Base-by-base conservation (phyloP, 1,140 invertebrate species). In the Panagrolaimus sp. region DNA sequence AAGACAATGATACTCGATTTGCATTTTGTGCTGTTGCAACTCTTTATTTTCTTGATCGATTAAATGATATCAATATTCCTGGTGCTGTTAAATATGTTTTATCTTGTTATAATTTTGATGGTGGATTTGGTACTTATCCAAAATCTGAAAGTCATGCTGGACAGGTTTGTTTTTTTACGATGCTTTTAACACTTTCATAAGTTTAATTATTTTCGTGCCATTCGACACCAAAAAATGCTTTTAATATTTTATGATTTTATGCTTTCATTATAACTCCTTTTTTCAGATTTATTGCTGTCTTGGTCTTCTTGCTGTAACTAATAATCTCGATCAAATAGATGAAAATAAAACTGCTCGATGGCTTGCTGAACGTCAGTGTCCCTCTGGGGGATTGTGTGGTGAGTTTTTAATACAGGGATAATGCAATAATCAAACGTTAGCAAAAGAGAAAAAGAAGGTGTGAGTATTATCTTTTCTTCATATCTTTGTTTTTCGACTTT, bases 101-200 rank as follows among this genome's bases (percentile, higher is more conserved):
- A 48, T 90, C 88, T 16, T 98, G 95, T 85, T 92, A 92, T 89
- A 99, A 99, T 87, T 96, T 96, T 86, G 96, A 99, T 86, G 95
- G 95, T 13, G 96, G 95, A 0, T 99, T 98, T 86, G 96, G 96
- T 7, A 95, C 92, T 23, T 89, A 92, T 76, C 95, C 95, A 9
- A 90, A 91, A 1, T 92, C 93, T 57, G 96, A 99, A 86, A 96
- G 93, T 80, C 96, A 99, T 87, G 91, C 94, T 51, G 96, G 93
- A 63, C 86, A 87, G 78, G 86, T 87, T 71, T 4, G 31, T 38
- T 38, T 38, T 38, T 38, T 38, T 38, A 38, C 7, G 31, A 38
- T 7, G 7, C 7, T 38, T 38, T 38, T 38, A 38, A 4, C 2
- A 2, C 7, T 38, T 38, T 38, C 7, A 38, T 38, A 38, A 38